Conservation (phyloP, 2,797 vertebrate species). For the Eutrigla gurnardus region DNA sequence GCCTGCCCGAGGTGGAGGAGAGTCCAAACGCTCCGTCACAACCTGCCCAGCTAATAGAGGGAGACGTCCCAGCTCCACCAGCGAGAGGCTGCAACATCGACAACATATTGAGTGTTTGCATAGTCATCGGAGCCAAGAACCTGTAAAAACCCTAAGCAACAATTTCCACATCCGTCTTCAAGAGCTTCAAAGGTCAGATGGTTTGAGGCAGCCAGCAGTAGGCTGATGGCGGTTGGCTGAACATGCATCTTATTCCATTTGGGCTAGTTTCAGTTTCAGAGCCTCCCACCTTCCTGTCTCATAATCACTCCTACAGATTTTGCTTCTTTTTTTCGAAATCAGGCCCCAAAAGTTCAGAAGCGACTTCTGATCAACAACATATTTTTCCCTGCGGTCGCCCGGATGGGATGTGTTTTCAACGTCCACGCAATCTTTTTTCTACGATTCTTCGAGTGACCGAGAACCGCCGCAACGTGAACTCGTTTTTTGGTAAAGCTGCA, state of each 20-base stretch:
- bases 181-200: constrained; percentile 77
- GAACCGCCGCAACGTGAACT: constrained; percentile 43
- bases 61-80: constrained; percentile 2
- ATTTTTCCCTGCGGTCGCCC: constrained; percentile 39
- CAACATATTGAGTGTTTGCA: constrained; percentile 35
- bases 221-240: constrained; percentile 75
- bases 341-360: constrained; percentile 30
- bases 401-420: constrained; percentile 36
- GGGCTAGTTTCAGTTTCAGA: constrained; percentile 81
- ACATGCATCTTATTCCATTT: constrained; percentile 77
- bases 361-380: constrained; percentile 62
- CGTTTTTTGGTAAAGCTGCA: constrained; percentile 21
- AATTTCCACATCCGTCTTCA: constrained; percentile 73
- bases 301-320: constrained; percentile 77
- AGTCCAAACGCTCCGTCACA: constrained; percentile 66
- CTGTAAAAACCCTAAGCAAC: constrained; percentile 61
- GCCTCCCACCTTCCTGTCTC: constrained; percentile 83
- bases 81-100: too few species aligned
- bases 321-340: constrained; percentile 54
- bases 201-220: constrained; percentile 69
- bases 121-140: constrained; percentile 20
- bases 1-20: constrained; percentile 65
- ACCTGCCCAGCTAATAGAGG: constrained; percentile 46
- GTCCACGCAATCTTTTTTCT: constrained; percentile 45
- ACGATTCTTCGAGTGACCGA: constrained; percentile 48